Percentiles rank a stretch among this genome's conserved stretches.
phyloP scores from a whole-genome alignment of 2,113 vertebrate species.

The Piprites chloris region DNA sequence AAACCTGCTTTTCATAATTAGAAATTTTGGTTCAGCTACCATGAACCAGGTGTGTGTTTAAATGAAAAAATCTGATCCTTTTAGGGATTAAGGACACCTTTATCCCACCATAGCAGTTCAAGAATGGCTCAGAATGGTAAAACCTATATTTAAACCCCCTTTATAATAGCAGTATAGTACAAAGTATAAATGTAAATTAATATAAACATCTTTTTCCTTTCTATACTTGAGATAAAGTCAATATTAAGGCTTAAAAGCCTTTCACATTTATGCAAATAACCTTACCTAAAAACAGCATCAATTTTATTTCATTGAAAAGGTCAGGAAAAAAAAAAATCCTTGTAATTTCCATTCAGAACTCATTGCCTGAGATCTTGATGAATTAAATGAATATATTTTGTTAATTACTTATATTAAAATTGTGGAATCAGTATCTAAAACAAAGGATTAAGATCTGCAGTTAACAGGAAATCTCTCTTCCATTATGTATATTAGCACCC shows the following conservation, averaged over 20 bases:
- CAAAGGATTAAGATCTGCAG: constrained; percentile 27
- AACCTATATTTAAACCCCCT: neutral
- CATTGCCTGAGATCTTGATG: neutral
- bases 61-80: neutral
- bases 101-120: neutral
- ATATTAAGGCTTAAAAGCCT: constrained; percentile 2
- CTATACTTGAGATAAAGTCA: neutral
- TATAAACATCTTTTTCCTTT: neutral
- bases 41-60: neutral
- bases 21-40: neutral
- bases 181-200: neutral
- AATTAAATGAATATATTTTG: constrained; percentile 13
- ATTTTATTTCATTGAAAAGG: neutral
- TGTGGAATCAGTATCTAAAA: neutral
- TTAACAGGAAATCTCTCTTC: constrained; percentile 38
- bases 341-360: neutral
- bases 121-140: neutral
- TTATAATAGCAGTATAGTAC: neutral
- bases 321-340: neutral
- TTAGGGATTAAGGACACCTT: neutral
- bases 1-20: constrained; percentile 27
- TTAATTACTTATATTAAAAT: constrained; percentile 41
- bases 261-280: constrained; percentile 41
- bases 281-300: neutral
- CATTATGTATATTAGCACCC: constrained; percentile 36